Evolutionary conservation across 1,140 invertebrate species (phyloP).

Genomic region (Trichoplusia ni): DNA sequence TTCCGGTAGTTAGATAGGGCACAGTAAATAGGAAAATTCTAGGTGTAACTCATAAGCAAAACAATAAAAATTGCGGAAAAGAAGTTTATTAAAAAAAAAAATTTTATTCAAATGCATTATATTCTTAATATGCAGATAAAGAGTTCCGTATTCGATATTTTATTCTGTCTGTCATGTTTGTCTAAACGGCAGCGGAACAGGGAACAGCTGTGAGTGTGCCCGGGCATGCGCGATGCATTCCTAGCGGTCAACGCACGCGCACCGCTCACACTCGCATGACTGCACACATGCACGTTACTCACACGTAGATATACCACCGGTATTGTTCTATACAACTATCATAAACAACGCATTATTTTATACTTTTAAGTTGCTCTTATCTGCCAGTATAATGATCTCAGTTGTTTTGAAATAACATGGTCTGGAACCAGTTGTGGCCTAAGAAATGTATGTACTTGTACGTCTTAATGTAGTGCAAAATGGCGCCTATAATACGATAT

Average conservation of each 20-base stretch:
- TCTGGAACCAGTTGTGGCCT: too few species aligned
- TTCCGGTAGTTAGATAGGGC: too few species aligned
- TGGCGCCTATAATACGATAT: too few species aligned
- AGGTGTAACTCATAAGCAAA: too few species aligned
- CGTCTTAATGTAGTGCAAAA: too few species aligned
- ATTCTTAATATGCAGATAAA: not conserved
- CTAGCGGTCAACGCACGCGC: conserved; percentile 70
- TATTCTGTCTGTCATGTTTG: conserved; percentile 8
- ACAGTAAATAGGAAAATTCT: too few species aligned
- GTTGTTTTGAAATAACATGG: too few species aligned
- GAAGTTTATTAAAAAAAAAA: too few species aligned
- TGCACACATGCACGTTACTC: not conserved
- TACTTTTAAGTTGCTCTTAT: too few species aligned
- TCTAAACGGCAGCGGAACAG: conserved; percentile 36
- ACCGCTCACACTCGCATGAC: conserved; percentile 35
- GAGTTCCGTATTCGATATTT: conserved; percentile 6
- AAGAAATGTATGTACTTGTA: too few species aligned
- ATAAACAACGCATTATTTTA: not conserved
- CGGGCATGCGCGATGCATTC: conserved; percentile 53
- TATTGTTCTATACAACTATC: not conserved
- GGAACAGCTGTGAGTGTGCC: conserved; percentile 53
- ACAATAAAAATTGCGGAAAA: too few species aligned
- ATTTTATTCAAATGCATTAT: not conserved
- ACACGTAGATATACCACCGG: not conserved
- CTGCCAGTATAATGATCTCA: too few species aligned